These are phyloP conservation scores for Orchesella cincta DNA, from an alignment of 1,140 invertebrate genomes.

Conservation along the genomic window DNA sequence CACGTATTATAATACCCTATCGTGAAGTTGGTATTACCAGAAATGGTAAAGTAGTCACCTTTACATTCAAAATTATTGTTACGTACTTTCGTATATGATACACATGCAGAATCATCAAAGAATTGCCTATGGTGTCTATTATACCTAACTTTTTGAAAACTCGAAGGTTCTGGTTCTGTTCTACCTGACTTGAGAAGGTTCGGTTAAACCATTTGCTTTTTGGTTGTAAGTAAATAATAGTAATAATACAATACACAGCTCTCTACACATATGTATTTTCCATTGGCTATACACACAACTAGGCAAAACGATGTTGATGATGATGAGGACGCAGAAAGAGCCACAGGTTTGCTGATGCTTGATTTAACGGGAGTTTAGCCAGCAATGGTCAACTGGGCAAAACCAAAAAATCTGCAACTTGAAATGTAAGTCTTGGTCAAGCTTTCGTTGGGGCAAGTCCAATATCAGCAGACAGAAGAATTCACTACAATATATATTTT, in stretches of 20 bases:
- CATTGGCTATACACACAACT: background rate
- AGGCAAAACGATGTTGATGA: background rate
- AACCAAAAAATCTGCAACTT: slow-evolving; percentile 11
- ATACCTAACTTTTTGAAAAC: background rate
- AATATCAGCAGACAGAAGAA: background rate
- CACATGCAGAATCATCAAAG: background rate
- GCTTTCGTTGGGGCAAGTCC: background rate
- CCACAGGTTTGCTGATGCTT: background rate
- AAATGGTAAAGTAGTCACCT: background rate
- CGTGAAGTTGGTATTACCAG: background rate
- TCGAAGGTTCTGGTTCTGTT: no score
- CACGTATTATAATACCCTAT: no score
- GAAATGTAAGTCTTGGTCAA: background rate
- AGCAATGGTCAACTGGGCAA: slow-evolving; percentile 9
- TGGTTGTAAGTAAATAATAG: background rate
- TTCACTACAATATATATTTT: no score
- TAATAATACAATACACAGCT: background rate
- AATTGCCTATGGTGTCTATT: background rate
- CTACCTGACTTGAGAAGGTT: no score
- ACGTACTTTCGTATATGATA: background rate
- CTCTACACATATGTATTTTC: background rate
- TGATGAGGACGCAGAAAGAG: background rate
- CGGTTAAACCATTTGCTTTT: background rate
- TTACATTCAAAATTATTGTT: background rate
- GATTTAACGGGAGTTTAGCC: slow-evolving; percentile 16